These are phyloP conservation scores for Henricia sp. DNA, from an alignment of 53 echinoderm and acorn worm species.

Conservation along the genomic window DNA sequence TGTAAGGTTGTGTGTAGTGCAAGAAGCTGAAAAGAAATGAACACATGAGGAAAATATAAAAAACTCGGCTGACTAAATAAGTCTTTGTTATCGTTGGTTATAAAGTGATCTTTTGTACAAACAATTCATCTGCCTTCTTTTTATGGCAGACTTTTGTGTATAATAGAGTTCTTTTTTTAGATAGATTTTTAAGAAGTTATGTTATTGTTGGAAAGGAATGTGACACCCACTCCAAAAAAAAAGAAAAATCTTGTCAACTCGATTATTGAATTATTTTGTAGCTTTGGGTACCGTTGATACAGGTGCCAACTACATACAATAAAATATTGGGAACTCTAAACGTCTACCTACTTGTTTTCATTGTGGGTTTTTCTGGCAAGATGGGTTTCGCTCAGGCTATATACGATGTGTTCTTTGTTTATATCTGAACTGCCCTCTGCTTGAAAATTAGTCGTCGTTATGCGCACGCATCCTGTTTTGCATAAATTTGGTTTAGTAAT, in stretches of 20 bases:
- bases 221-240: constrained; percentile 61
- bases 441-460: too few relatives aligned
- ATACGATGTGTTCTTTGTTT: too few relatives aligned
- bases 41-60: neutral
- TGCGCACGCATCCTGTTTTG: too few relatives aligned
- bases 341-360: too few relatives aligned
- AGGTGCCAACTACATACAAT: constrained; percentile 58
- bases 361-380: too few relatives aligned
- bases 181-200: constrained; percentile 52
- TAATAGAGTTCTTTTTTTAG: constrained; percentile 55
- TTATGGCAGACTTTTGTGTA: constrained; percentile 53
- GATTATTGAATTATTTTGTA: constrained; percentile 60
- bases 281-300: constrained; percentile 52
- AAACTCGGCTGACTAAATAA: constrained; percentile 56
- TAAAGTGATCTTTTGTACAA: constrained; percentile 43
- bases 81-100: constrained; percentile 54
- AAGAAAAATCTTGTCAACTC: constrained; percentile 58
- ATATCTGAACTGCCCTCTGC: too few relatives aligned
- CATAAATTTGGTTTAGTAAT: too few relatives aligned
- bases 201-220: constrained; percentile 61
- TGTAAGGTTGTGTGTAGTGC: neutral
- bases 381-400: too few relatives aligned
- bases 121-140: constrained; percentile 53
- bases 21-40: constrained; percentile 32
- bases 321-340: constrained; percentile 47